These are phyloP conservation scores for Acrobasis consociella DNA, from an alignment of 2,888 invertebrate species.

Conservation along the genomic window DNA sequence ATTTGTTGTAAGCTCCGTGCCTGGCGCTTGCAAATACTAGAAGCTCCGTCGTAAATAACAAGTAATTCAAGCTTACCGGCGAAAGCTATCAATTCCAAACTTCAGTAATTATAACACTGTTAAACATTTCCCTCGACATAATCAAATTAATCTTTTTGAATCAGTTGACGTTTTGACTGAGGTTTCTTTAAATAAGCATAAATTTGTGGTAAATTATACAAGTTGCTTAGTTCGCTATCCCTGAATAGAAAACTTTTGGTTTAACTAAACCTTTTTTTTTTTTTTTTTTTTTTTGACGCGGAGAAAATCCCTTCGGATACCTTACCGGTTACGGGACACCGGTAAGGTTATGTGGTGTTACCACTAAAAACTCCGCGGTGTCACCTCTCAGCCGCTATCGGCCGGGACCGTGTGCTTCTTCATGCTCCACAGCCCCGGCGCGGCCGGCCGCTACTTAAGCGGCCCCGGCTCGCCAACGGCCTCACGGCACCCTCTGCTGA, in stretches of 20 bases:
- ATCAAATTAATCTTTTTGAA: slow-evolving; percentile 19
- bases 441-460: too few species aligned
- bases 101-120: slow-evolving; percentile 23
- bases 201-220: slow-evolving; percentile 26
- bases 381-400: too few species aligned
- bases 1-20: slow-evolving; percentile 10
- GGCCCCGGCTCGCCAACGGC: too few species aligned
- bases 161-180: slow-evolving; percentile 8
- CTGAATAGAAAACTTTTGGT: not conserved
- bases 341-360: too few species aligned
- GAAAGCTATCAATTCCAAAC: slow-evolving; percentile 23
- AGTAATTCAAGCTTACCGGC: slow-evolving; percentile 19
- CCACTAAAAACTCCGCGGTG: too few species aligned
- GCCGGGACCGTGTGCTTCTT: too few species aligned
- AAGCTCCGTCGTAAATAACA: slow-evolving; percentile 18
- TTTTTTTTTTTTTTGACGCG: too few species aligned
- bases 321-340: too few species aligned
- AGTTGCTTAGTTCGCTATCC: slow-evolving; percentile 26
- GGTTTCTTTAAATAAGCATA: slow-evolving; percentile 26
- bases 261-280: too few species aligned
- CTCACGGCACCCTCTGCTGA: too few species aligned
- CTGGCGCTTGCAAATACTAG: slow-evolving; percentile 18
- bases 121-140: slow-evolving; percentile 22
- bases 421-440: too few species aligned
- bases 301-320: too few species aligned